Percentiles rank a stretch among this genome's conserved stretches.
These are phyloP conservation scores for Eulemur rubriventer DNA, from an alignment of 2,797 vertebrate genomes.

Conservation along the genomic window DNA sequence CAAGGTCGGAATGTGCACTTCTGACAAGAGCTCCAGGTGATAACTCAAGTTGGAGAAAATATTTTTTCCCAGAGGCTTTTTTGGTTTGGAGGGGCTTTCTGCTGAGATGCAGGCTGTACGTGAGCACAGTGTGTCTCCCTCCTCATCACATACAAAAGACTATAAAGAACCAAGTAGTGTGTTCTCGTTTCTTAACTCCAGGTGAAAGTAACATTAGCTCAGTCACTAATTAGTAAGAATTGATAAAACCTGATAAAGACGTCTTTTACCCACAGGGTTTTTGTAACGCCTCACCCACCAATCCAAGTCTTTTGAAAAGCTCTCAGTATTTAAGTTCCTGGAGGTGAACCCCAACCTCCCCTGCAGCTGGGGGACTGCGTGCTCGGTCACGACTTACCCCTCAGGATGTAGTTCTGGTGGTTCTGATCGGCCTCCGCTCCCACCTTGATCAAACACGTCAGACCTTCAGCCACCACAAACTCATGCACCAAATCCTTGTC, in stretches of 20 bases:
- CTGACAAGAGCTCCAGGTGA: not conserved
- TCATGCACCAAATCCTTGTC: constrained; percentile 99
- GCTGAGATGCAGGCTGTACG: not conserved
- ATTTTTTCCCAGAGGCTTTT: not conserved
- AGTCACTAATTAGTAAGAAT: not conserved
- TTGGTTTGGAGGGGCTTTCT: not conserved
- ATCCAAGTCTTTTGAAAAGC: not conserved
- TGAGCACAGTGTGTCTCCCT: not conserved
- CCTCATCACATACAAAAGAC: not conserved
- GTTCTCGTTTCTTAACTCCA: not conserved
- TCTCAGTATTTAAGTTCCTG: not conserved
- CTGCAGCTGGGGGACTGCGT: not conserved
- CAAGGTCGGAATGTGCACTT: accelerated
- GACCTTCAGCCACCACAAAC: constrained; percentile 96
- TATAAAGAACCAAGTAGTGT: not conserved
- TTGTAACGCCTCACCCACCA: not conserved
- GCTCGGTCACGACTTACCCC: constrained; percentile 87
- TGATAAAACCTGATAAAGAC: not conserved
- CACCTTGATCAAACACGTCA: constrained; percentile 97
- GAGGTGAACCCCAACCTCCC: not conserved
- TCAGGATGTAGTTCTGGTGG: constrained; percentile 99
- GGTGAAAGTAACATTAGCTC: not conserved
- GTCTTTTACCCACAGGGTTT: not conserved
- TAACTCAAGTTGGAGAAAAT: not conserved
- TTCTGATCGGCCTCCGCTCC: constrained; percentile 98